Percentiles rank a stretch among this genome's conserved stretches.
These are phyloP conservation scores for Glossosoma conforme DNA, from an alignment of 1,140 invertebrate species.

Conservation along the genomic window DNA sequence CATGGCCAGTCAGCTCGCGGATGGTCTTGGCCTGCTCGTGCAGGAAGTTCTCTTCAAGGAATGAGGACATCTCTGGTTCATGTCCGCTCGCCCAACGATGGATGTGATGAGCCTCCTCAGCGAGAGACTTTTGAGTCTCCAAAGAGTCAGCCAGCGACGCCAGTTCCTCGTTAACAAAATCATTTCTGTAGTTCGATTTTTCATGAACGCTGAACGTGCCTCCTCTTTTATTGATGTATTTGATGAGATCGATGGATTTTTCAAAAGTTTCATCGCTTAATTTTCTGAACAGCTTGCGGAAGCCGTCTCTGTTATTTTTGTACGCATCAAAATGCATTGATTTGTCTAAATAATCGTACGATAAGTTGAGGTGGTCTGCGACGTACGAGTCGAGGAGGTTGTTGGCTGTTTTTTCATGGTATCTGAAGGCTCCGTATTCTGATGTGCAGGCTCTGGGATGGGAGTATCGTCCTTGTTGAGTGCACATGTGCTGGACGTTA, in stretches of 20 bases:
- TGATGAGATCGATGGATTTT: constrained; percentile 66
- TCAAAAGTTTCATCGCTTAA: constrained; percentile 70
- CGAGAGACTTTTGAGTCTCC: constrained; percentile 69
- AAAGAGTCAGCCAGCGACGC: constrained; percentile 65
- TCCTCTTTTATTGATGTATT: constrained; percentile 71
- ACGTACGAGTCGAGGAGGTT: no score
- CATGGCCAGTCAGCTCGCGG: constrained; percentile 63
- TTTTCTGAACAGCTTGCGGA: constrained; percentile 66
- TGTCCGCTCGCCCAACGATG: constrained; percentile 52
- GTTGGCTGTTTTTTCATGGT: no score
- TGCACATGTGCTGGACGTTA: no score
- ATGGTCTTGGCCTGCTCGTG: constrained; percentile 60
- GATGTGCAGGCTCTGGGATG: no score
- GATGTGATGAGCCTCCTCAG: constrained; percentile 59
- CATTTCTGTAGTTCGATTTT: no score
- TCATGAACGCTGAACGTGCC: no score
- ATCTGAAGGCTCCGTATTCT: no score
- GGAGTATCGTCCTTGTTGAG: no score
- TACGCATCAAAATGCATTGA: constrained; percentile 76
- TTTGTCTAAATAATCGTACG: no score
- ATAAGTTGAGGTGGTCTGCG: no score
- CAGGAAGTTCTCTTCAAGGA: constrained; percentile 69
- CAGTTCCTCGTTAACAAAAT: no score
- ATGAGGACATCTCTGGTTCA: constrained; percentile 56
- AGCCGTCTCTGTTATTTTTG: constrained; percentile 68